Percentiles rank a stretch among this genome's conserved stretches.
These are phyloP conservation scores for Tretioscincus oriximinensis DNA, from an alignment of 2,113 vertebrate genomes.

Conservation along the genomic window DNA sequence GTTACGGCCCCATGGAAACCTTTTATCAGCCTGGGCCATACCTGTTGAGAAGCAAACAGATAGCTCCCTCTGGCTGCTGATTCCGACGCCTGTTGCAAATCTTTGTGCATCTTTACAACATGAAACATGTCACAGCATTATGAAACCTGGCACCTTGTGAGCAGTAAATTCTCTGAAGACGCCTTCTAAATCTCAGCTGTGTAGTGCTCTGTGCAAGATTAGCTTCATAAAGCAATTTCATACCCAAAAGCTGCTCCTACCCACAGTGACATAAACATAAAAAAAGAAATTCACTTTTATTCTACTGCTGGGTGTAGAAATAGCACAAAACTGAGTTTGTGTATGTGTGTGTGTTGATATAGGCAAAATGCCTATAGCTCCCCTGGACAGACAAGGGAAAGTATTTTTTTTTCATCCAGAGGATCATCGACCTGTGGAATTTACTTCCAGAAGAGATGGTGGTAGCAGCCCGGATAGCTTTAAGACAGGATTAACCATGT, in stretches of 20 bases:
- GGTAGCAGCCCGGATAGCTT: neutral
- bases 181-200: constrained; percentile 15
- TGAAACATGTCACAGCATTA: neutral
- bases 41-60: neutral
- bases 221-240: neutral
- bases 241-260: neutral
- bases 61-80: neutral
- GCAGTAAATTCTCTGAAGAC: neutral
- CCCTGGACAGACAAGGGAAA: neutral
- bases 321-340: neutral
- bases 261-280: neutral
- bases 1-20: neutral
- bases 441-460: too few species aligned
- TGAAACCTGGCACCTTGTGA: neutral
- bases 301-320: neutral
- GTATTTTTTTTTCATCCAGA: neutral
- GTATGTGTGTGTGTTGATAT: neutral
- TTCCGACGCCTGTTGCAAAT: neutral
- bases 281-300: neutral
- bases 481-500: too few species aligned
- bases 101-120: rapidly evolving
- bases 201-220: neutral
- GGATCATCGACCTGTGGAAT: too few species aligned
- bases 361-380: neutral
- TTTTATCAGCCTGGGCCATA: neutral